phyloP scores from a whole-genome alignment of 2,888 invertebrate genomes.

The Cinara cedri region DNA sequence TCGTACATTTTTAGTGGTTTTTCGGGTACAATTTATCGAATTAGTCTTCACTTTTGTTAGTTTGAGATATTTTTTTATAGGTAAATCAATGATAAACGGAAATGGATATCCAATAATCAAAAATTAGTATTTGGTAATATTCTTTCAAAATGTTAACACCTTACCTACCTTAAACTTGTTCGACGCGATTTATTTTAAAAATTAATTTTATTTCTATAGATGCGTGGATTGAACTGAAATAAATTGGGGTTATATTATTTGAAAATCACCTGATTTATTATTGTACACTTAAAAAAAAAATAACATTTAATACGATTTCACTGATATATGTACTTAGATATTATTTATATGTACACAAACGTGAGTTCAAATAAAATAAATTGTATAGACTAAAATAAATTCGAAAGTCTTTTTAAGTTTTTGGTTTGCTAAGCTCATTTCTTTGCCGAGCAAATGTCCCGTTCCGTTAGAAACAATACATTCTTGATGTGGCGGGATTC shows the following conservation, averaged over 20 bases:
- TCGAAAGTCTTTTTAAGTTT: conserved; percentile 53
- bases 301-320: conserved; percentile 19
- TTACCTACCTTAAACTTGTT: neutral
- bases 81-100: no score
- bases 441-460: conserved; percentile 25
- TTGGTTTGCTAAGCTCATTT: conserved; percentile 46
- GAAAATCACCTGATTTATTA: neutral
- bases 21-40: no score
- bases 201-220: neutral
- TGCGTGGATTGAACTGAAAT: neutral
- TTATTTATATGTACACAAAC: neutral
- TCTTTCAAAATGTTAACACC: no score
- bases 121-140: no score
- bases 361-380: conserved; percentile 6
- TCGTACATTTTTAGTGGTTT: no score
- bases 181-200: neutral
- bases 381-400: conserved; percentile 39
- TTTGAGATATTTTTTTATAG: no score
- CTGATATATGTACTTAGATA: conserved; percentile 17
- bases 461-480: conserved; percentile 51
- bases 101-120: no score
- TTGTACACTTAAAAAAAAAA: neutral
- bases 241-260: neutral
- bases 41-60: no score
- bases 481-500: conserved; percentile 46